Evolutionary conservation across 2,113 vertebrate genomes (phyloP).

Genomic region (Notothenia coriiceps): DNA sequence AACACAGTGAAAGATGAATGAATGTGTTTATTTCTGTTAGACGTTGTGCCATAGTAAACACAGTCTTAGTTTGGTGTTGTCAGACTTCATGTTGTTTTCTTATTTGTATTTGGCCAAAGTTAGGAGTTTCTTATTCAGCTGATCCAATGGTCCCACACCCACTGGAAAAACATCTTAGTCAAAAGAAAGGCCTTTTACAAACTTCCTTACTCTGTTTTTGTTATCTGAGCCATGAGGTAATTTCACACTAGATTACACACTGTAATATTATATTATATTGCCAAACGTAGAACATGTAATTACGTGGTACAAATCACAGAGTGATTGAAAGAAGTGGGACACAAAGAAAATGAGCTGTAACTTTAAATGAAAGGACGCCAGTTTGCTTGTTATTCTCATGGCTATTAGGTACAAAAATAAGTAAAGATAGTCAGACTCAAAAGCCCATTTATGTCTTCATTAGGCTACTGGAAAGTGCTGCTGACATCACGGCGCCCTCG

Average conservation of each 20-base stretch:
- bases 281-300: constrained; percentile 37
- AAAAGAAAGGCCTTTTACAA: constrained; percentile 24
- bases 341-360: constrained; percentile 39
- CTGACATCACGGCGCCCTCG: not conserved
- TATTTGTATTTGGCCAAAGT: not conserved
- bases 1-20: not conserved
- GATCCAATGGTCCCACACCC: constrained; percentile 19
- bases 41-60: not conserved
- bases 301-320: constrained; percentile 30
- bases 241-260: constrained; percentile 52
- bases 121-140: not conserved
- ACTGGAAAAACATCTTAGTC: not conserved
- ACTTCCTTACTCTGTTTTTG: constrained; percentile 16
- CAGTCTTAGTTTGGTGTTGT: not conserved
- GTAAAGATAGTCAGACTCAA: not conserved
- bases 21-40: not conserved
- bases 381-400: constrained; percentile 6
- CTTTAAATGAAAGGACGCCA: constrained; percentile 30
- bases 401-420: not conserved
- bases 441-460: not conserved
- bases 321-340: constrained; percentile 38
- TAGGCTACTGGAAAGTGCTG: not conserved
- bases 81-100: not conserved
- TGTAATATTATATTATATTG: constrained; percentile 23
- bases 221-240: constrained; percentile 42